A percentile compares a stretch with the other conserved stretches of the same genome.
phyloP scores from a whole-genome alignment of 2,797 vertebrate genomes.

The Tiaroga cobitis region DNA sequence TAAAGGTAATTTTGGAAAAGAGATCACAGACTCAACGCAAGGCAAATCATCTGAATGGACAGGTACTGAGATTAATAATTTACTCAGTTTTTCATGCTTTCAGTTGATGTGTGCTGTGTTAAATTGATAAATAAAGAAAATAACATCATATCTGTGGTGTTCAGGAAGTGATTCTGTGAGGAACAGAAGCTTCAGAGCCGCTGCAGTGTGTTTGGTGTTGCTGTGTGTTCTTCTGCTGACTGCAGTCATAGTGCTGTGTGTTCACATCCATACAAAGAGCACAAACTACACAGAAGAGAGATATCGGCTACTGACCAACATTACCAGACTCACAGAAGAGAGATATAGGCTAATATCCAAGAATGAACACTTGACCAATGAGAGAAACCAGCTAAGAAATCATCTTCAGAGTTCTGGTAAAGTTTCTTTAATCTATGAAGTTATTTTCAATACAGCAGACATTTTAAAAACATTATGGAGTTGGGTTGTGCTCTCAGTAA shows the following conservation, averaged over 20 bases:
- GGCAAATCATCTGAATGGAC: no score
- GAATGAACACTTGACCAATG: no score
- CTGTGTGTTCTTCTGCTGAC: constrained; percentile 34
- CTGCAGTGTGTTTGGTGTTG: constrained; percentile 12
- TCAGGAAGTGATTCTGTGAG: neutral
- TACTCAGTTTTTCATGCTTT: no score
- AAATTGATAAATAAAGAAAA: neutral
- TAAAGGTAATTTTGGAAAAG: neutral
- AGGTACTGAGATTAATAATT: no score
- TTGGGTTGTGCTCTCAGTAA: neutral
- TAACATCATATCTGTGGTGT: neutral
- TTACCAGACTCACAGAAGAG: neutral
- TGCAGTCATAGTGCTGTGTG: constrained; percentile 7
- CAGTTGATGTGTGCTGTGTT: no score
- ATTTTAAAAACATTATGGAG: rapidly evolving
- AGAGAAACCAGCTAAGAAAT: neutral
- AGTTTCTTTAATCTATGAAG: neutral
- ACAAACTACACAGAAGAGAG: constrained; percentile 8
- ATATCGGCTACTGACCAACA: neutral
- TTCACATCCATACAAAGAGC: neutral
- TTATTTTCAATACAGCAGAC: neutral
- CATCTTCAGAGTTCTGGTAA: neutral
- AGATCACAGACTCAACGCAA: neutral
- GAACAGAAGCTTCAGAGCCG: neutral
- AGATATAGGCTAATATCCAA: no score